Percentiles rank a stretch among this genome's conserved stretches.
Evolutionary conservation across 2,113 vertebrate genomes (phyloP).

Genomic region (Natator depressus): DNA sequence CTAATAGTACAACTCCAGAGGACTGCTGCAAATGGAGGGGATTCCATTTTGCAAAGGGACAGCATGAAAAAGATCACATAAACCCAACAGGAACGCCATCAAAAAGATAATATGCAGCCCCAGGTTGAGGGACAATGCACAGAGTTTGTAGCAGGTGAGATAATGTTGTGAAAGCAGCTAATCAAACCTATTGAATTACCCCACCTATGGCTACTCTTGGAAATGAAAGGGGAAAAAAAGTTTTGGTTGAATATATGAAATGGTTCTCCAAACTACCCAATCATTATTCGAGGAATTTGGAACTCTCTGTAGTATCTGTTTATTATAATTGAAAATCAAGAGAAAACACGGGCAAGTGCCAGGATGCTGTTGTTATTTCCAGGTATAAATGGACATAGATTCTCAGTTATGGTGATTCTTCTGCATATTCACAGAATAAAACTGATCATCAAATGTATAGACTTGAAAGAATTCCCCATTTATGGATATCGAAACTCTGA

Average conservation of each 20-base stretch:
- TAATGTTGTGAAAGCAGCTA: not conserved
- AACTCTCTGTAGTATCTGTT: not conserved
- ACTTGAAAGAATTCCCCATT: not conserved
- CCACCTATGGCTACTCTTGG: not conserved
- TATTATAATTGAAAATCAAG: not conserved
- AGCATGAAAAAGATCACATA: slow-evolving; percentile 7
- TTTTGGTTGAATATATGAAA: not conserved
- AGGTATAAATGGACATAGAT: not conserved
- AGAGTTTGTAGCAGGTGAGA: not conserved
- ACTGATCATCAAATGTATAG: not conserved
- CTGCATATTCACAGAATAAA: not conserved
- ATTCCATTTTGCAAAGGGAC: slow-evolving; percentile 23
- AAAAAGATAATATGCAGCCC: not conserved
- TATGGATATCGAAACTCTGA: accelerated
- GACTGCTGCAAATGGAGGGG: not conserved
- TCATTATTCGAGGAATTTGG: not conserved
- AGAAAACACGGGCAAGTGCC: not conserved
- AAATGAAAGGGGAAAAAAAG: not conserved
- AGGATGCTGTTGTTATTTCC: not conserved
- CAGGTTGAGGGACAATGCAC: not conserved
- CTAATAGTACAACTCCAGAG: not conserved
- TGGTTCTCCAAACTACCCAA: not conserved
- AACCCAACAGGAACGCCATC: not conserved
- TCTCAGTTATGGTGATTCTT: not conserved
- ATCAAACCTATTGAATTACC: not conserved